Evolutionary conservation across 2,888 invertebrate species (phyloP).

Genomic region (Blastobasis lacticolella): DNA sequence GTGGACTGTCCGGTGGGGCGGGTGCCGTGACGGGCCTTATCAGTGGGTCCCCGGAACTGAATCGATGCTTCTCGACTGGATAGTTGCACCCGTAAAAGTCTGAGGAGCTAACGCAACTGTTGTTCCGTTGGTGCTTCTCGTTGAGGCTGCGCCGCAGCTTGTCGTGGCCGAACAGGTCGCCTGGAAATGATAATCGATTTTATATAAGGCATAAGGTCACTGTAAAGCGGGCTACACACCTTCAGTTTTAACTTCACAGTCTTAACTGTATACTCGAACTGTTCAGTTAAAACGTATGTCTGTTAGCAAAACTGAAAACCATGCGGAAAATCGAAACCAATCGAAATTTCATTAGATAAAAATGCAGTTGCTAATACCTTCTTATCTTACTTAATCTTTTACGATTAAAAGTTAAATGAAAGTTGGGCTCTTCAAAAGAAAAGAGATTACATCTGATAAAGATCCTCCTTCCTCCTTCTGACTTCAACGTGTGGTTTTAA

Average conservation of each 20-base stretch:
- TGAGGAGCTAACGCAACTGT: constrained; percentile 69
- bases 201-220: too few relatives aligned
- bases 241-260: too few relatives aligned
- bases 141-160: constrained; percentile 65
- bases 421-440: too few relatives aligned
- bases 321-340: not conserved
- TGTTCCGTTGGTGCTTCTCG: constrained; percentile 69
- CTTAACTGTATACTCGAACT: not conserved
- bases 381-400: too few relatives aligned
- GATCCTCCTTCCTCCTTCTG: too few relatives aligned
- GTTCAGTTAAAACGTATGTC: not conserved
- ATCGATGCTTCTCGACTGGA: constrained; percentile 66
- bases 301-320: not conserved
- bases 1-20: constrained; percentile 64
- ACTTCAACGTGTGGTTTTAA: too few relatives aligned
- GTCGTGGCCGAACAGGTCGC: constrained; percentile 64
- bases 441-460: too few relatives aligned
- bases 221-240: too few relatives aligned
- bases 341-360: too few relatives aligned
- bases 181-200: constrained; percentile 26
- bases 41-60: constrained; percentile 60
- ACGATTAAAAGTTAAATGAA: too few relatives aligned
- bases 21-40: constrained; percentile 62
- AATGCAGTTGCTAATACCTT: too few relatives aligned
- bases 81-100: constrained; percentile 72